A percentile compares a stretch with the other conserved stretches of the same genome.
Evolutionary conservation across 2,888 invertebrate genomes (phyloP).

Genomic region (Chrysina gloriosa): DNA sequence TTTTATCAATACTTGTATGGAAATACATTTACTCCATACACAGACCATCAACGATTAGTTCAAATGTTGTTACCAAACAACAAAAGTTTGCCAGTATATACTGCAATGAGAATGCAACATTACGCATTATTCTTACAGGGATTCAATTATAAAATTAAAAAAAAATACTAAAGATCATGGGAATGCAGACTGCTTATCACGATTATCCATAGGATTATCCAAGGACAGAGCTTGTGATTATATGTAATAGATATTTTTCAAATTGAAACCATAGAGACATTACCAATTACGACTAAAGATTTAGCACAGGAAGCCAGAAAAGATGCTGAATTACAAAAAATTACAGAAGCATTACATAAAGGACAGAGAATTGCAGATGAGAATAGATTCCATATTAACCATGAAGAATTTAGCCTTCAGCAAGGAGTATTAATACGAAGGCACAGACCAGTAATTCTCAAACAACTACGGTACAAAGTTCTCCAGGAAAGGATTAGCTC

Average conservation of each 20-base stretch:
- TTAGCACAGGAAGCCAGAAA: background rate
- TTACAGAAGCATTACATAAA: background rate
- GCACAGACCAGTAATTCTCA: background rate
- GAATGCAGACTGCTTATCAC: constrained; percentile 28
- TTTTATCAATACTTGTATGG: constrained; percentile 38
- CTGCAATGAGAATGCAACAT: constrained; percentile 40
- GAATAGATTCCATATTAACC: background rate
- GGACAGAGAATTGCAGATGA: constrained; percentile 1
- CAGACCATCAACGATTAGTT: constrained; percentile 37
- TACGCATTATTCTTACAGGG: constrained; percentile 36
- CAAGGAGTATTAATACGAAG: background rate
- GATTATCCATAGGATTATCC: constrained; percentile 9
- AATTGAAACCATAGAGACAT: constrained; percentile 22
- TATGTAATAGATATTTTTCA: constrained; percentile 24
- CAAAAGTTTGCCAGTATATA: constrained; percentile 32
- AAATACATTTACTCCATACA: too few relatives aligned
- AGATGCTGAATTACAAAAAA: background rate
- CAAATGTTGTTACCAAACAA: constrained; percentile 33
- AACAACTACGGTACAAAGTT: background rate
- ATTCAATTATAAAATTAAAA: constrained; percentile 35
- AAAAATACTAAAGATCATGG: constrained; percentile 35
- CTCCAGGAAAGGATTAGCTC: constrained; percentile 13
- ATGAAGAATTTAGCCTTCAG: background rate
- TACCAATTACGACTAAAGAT: background rate
- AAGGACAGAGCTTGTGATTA: background rate